phyloP scores from a whole-genome alignment of 2,113 vertebrate genomes.

The Opisthocomus hoazin region DNA sequence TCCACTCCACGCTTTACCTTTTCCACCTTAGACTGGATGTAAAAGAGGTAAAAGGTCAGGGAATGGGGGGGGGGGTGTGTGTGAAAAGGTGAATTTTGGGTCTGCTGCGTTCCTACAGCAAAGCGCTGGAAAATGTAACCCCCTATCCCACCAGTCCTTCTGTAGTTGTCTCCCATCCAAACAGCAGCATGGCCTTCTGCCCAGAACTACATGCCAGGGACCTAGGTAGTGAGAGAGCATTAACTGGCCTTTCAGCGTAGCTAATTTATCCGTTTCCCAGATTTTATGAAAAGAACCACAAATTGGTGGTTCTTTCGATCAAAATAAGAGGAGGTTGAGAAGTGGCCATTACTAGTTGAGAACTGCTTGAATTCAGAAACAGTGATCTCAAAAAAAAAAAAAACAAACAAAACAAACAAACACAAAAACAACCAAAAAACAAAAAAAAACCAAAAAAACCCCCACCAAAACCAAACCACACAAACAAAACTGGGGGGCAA shows the following conservation, averaged over 20 bases:
- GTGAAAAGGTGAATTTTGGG: neutral
- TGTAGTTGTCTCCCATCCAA: neutral
- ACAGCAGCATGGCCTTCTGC: neutral
- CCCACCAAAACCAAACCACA: too few relatives aligned
- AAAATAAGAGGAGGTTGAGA: neutral
- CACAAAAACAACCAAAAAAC: neutral
- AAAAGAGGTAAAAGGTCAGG: neutral
- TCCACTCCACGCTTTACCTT: neutral
- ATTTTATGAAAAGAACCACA: neutral
- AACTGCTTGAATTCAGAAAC: neutral
- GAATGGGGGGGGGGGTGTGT: too few relatives aligned
- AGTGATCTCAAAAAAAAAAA: neutral
- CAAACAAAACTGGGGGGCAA: too few relatives aligned
- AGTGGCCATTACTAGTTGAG: neutral
- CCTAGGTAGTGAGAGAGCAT: neutral
- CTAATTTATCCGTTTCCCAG: neutral
- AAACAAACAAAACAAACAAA: neutral
- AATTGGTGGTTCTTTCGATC: neutral
- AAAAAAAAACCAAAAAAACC: neutral
- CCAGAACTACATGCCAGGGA: neutral
- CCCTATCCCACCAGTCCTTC: neutral
- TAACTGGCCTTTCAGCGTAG: neutral
- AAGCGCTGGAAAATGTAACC: neutral
- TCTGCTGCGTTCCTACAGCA: neutral
- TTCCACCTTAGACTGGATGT: neutral